Evolutionary conservation across 2,113 vertebrate species (phyloP).

Genomic region (Nansenia antarctica): DNA sequence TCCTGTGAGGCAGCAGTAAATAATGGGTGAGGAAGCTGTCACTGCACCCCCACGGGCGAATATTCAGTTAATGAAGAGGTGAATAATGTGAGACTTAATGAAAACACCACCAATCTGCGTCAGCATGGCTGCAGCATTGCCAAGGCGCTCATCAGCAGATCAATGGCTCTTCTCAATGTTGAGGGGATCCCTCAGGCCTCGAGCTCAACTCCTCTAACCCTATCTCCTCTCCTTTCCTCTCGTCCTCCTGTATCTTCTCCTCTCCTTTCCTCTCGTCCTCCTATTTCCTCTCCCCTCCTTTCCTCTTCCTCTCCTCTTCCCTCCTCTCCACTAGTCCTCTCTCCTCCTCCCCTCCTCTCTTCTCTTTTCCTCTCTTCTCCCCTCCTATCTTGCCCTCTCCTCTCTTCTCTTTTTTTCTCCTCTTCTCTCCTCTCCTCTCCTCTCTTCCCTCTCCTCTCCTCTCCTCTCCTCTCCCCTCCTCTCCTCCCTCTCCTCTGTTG

Average conservation of each 20-base stretch:
- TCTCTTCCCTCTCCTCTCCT: no score
- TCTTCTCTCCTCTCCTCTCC: no score
- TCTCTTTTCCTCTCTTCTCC: no score
- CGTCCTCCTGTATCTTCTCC: constrained; percentile 6
- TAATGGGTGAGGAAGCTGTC: constrained; percentile 35
- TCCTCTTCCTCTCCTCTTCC: background rate
- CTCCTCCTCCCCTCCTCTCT: background rate
- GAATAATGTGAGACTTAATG: constrained; percentile 60
- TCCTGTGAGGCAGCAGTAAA: constrained; percentile 43
- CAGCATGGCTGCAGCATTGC: constrained; percentile 35
- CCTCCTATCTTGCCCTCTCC: no score
- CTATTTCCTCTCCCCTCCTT: background rate
- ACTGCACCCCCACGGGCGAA: constrained; percentile 46
- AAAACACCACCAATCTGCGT: constrained; percentile 59
- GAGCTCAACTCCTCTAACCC: constrained; percentile 60
- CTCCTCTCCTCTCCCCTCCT: no score
- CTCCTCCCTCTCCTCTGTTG: background rate
- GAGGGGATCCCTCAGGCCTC: constrained; percentile 57
- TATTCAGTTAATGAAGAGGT: constrained; percentile 56
- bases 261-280: background rate
- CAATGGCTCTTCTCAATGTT: constrained; percentile 57
- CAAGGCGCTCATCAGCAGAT: constrained; percentile 61
- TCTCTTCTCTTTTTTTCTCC: no score
- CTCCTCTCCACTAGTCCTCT: background rate
- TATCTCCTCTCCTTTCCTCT: no score